A percentile compares a stretch with the other conserved stretches of the same genome.
Evolutionary conservation across 2,113 vertebrate genomes (phyloP).

Genomic region (Triplophysa siluroides): DNA sequence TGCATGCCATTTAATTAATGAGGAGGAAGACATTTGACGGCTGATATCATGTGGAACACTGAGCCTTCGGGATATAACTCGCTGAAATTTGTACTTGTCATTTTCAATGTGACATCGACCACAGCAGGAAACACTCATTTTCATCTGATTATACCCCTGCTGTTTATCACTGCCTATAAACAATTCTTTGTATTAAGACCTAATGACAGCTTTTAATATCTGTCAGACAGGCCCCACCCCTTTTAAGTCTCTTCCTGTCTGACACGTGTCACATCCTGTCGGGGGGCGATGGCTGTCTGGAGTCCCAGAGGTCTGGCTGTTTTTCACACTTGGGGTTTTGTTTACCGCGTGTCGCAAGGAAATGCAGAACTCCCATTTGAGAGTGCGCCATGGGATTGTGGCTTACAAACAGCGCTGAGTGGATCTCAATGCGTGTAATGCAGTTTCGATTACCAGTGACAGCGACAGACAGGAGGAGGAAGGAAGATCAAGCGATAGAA

Average conservation of each 20-base stretch:
- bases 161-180: constrained; percentile 83
- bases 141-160: constrained; percentile 81
- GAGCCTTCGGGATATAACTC: constrained; percentile 62
- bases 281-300: constrained; percentile 26
- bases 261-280: constrained; percentile 12
- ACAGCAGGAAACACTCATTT: constrained; percentile 79
- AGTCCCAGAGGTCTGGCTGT: constrained; percentile 31
- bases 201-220: constrained; percentile 84
- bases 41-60: constrained; percentile 37
- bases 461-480: constrained; percentile 2
- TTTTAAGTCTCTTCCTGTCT: constrained; percentile 30
- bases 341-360: constrained; percentile 30
- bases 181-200: constrained; percentile 81
- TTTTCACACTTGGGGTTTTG: constrained; percentile 32
- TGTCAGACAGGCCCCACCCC: constrained; percentile 75
- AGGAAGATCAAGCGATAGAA: constrained; percentile 20
- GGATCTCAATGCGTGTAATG: constrained; percentile 38
- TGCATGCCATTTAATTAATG: constrained; percentile 50
- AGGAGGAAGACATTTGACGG: constrained; percentile 35
- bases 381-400: constrained; percentile 40
- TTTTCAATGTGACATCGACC: constrained; percentile 76
- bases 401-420: constrained; percentile 27
- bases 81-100: constrained; percentile 80
- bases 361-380: constrained; percentile 54
- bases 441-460: constrained; percentile 41